These are phyloP conservation scores for Spodoptera litura DNA, from an alignment of 1,140 invertebrate genomes.

Conservation along the genomic window DNA sequence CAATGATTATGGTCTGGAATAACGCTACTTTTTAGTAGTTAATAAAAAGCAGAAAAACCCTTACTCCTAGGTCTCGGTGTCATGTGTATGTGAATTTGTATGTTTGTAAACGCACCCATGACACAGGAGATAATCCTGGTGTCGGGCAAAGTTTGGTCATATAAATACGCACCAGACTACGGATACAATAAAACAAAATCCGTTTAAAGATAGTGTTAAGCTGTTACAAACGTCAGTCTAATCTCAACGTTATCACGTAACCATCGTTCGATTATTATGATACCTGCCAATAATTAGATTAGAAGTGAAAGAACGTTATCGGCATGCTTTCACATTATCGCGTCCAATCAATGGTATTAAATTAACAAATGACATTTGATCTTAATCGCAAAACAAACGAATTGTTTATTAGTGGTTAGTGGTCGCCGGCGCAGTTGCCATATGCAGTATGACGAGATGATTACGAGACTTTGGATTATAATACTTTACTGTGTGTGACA, in stretches of 20 bases:
- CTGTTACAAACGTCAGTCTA: background rate
- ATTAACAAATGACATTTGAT: constrained; percentile 34
- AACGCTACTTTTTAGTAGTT: too few relatives aligned
- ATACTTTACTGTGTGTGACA: constrained; percentile 34
- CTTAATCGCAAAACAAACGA: constrained; percentile 14
- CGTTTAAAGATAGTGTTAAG: too few relatives aligned
- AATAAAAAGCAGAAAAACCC: too few relatives aligned
- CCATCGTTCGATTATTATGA: constrained; percentile 11
- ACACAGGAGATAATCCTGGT: too few relatives aligned
- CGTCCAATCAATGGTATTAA: constrained; percentile 25
- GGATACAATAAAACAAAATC: too few relatives aligned
- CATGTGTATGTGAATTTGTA: too few relatives aligned
- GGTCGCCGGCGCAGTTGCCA: background rate
- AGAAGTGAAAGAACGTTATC: constrained; percentile 17
- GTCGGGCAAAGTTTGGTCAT: too few relatives aligned
- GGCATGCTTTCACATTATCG: constrained; percentile 13
- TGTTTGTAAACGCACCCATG: too few relatives aligned
- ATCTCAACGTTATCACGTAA: constrained; percentile 8
- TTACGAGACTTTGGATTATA: constrained; percentile 29
- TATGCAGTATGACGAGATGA: constrained; percentile 5
- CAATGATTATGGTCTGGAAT: too few relatives aligned
- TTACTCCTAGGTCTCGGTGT: too few relatives aligned
- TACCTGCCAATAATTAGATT: constrained; percentile 3
- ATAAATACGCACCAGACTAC: too few relatives aligned
- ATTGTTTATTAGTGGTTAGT: constrained; percentile 12